These are phyloP conservation scores for Darwinula stevensoni DNA, from an alignment of 2,888 invertebrate genomes.

Conservation along the genomic window DNA sequence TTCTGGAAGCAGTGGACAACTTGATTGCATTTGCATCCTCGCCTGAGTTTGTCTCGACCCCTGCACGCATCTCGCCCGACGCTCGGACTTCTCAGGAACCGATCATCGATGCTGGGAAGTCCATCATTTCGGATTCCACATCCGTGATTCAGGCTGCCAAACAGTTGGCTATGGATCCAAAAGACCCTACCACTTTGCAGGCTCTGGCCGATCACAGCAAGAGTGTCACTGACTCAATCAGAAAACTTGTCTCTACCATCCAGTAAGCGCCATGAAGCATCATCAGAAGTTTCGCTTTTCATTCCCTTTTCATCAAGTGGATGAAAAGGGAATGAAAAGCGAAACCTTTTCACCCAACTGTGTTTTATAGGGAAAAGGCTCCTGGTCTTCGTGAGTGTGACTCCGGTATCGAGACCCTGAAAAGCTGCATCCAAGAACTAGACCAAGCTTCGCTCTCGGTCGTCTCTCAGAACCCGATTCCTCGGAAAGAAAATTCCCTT, in stretches of 20 bases:
- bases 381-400: slow-evolving; percentile 89
- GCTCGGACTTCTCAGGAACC: slow-evolving; percentile 60
- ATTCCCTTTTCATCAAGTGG: too few species aligned
- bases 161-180: slow-evolving; percentile 54
- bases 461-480: slow-evolving; percentile 42
- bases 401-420: slow-evolving; percentile 42
- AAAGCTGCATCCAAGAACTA: slow-evolving; percentile 39
- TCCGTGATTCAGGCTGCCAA: slow-evolving; percentile 73
- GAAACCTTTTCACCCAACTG: too few species aligned
- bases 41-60: slow-evolving; percentile 71
- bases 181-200: slow-evolving; percentile 83
- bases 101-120: slow-evolving; percentile 46
- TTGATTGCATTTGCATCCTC: slow-evolving; percentile 76
- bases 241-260: slow-evolving; percentile 66
- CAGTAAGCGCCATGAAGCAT: too few species aligned
- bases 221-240: slow-evolving; percentile 84
- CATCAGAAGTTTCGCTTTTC: too few species aligned
- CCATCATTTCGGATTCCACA: slow-evolving; percentile 53
- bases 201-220: slow-evolving; percentile 74
- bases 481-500: slow-evolving; percentile 35
- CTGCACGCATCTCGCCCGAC: slow-evolving; percentile 60
- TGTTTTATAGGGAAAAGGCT: slow-evolving; percentile 77
- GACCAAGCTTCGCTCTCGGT: slow-evolving; percentile 66
- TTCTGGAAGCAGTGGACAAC: slow-evolving; percentile 65
- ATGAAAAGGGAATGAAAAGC: too few species aligned